Evolutionary conservation across 2,888 invertebrate genomes (phyloP).

Genomic region (Mythimna ferrago): DNA sequence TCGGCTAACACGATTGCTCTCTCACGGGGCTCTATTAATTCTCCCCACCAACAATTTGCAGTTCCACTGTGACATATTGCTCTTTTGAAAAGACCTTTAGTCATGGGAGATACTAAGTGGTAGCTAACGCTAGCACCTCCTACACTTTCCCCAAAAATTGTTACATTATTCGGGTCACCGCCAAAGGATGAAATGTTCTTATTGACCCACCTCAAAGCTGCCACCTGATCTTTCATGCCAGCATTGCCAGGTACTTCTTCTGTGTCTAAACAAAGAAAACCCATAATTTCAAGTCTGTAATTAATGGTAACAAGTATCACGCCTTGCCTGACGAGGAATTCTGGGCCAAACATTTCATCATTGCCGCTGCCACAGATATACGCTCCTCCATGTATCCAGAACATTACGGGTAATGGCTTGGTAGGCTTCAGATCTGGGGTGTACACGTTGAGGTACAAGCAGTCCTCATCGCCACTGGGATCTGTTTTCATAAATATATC

Average conservation of each 20-base stretch:
- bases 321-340: slow-evolving; percentile 72
- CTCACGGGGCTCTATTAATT: slow-evolving; percentile 89
- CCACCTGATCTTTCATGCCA: slow-evolving; percentile 79
- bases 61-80: slow-evolving; percentile 93
- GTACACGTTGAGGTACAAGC: slow-evolving; percentile 80
- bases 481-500: slow-evolving; percentile 30
- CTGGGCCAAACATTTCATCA: slow-evolving; percentile 73
- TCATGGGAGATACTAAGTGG: slow-evolving; percentile 77
- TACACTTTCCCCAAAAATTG: slow-evolving; percentile 77
- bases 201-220: slow-evolving; percentile 74
- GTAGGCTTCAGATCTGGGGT: slow-evolving; percentile 69
- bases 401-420: slow-evolving; percentile 74
- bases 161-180: slow-evolving; percentile 73
- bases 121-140: slow-evolving; percentile 70
- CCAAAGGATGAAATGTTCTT: slow-evolving; percentile 72
- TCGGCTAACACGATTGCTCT: slow-evolving; percentile 70
- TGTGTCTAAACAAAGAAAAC: slow-evolving; percentile 75
- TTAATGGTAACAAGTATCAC: slow-evolving; percentile 78
- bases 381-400: slow-evolving; percentile 78
- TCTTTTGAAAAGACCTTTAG: slow-evolving; percentile 76
- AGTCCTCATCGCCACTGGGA: slow-evolving; percentile 74
- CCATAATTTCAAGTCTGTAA: slow-evolving; percentile 76
- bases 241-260: slow-evolving; percentile 78
- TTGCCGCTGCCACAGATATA: slow-evolving; percentile 74
- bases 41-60: slow-evolving; percentile 90